These are phyloP conservation scores for Pogonocherus hispidulus DNA, from an alignment of 2,888 invertebrate genomes.

Conservation along the genomic window DNA sequence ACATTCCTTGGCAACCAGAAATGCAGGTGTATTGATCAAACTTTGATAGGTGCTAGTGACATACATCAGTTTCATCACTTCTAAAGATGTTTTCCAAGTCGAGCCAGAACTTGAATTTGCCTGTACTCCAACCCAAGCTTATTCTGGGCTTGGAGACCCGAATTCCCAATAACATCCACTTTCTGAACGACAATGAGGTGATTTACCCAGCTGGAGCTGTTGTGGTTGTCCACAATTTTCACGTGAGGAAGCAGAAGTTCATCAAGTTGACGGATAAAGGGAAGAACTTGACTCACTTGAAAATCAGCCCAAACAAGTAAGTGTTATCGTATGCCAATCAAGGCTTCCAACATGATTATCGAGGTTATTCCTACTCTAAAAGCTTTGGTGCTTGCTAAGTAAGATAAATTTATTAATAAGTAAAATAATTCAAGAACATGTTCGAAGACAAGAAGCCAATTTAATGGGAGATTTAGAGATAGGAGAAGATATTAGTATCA, in stretches of 20 bases:
- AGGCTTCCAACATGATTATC: too few relatives aligned
- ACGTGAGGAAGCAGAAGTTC: slow-evolving; percentile 80
- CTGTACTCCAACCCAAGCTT: slow-evolving; percentile 73
- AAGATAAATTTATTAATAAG: too few relatives aligned
- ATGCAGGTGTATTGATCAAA: slow-evolving; percentile 9
- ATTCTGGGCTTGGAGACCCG: slow-evolving; percentile 78
- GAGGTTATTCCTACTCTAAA: too few relatives aligned
- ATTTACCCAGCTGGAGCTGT: slow-evolving; percentile 86
- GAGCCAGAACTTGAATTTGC: slow-evolving; percentile 54
- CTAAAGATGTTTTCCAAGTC: not conserved
- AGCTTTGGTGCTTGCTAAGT: too few relatives aligned
- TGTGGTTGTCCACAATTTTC: slow-evolving; percentile 81
- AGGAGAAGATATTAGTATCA: too few relatives aligned
- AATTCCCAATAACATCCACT: slow-evolving; percentile 80
- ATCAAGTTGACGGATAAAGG: slow-evolving; percentile 79
- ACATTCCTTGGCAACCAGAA: not conserved
- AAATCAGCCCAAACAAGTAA: slow-evolving; percentile 79
- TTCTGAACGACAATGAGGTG: slow-evolving; percentile 80
- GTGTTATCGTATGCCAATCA: too few relatives aligned
- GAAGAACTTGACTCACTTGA: slow-evolving; percentile 75
- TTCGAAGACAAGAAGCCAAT: too few relatives aligned
- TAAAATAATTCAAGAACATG: too few relatives aligned
- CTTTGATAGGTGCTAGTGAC: not conserved
- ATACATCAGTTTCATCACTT: not conserved
- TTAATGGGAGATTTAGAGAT: too few relatives aligned